Conservation (phyloP, 2,113 vertebrate species). For the Spermophilus dauricus region DNA sequence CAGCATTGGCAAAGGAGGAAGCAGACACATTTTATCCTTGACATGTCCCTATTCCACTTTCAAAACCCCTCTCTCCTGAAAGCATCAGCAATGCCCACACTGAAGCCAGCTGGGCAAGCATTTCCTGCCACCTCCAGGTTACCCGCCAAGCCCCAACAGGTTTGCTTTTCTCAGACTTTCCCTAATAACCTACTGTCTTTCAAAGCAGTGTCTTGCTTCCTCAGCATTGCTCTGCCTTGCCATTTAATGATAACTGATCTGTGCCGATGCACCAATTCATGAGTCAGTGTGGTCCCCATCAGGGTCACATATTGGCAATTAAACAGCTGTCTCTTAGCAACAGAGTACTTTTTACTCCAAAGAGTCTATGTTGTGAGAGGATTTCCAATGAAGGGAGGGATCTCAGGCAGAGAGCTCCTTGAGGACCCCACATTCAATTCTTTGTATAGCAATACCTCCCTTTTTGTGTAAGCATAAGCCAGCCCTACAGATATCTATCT, state of each 20-base stretch:
- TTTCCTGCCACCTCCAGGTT: neutral
- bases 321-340: slow-evolving; percentile 61
- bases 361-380: slow-evolving; percentile 16
- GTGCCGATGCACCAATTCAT: neutral
- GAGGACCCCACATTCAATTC: neutral
- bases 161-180: neutral
- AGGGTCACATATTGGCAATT: slow-evolving; percentile 47
- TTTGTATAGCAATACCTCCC: neutral
- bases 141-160: neutral
- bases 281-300: slow-evolving; percentile 11
- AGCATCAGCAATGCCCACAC: neutral
- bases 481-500: neutral
- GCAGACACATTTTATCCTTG: slow-evolving; percentile 5
- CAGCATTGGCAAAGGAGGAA: slow-evolving; percentile 22
- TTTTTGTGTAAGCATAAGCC: slow-evolving; percentile 6
- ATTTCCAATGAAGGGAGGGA: neutral
- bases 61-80: neutral
- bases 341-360: slow-evolving; percentile 48
- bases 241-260: slow-evolving; percentile 50
- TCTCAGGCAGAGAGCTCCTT: neutral
- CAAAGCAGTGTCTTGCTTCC: neutral
- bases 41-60: neutral
- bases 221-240: slow-evolving; percentile 11
- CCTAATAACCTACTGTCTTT: neutral
- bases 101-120: neutral